Base-by-base conservation (phyloP, 2,797 vertebrate species). In the Pseudomugil tenellus region DNA sequence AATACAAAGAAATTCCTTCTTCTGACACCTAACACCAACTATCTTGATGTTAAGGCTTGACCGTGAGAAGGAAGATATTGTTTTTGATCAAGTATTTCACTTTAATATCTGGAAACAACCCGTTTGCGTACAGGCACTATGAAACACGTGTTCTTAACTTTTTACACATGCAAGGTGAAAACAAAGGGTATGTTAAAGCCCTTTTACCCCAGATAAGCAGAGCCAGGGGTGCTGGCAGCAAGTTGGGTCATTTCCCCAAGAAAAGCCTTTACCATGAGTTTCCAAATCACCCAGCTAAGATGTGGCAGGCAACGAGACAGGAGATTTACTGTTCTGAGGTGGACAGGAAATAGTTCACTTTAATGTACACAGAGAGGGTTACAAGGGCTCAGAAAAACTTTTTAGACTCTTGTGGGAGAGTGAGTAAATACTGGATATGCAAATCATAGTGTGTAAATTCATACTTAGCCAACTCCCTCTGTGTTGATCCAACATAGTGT, bases 241-340 rank as follows among this genome's bases (percentile, higher is more conserved):
- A 67, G 64, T 68, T 11, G 23, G 81, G 77, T 76, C 81, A 77
- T 81, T 89, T 90, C 81, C 85, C 76, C 52, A 55, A 84, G 81
- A 87, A 85, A 81, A 72, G 70, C 78, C 79, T 80, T 74, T 66
- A 67, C 67, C 81, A 76, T 73, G 0, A 46, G 76, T 76, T n/a
- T 57, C 74, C 79, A 84, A 88, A 91, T 89, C 81, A 84, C 34
- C 41, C 8, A 0, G 69, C 79, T 88, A 85, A 89, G 81, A 80
- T 80, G 64, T 68, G 29, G 41, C 75, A 84, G 74, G 78, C 74
- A 81, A 72, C 48, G 53, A 77, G 61, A 84, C 66, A 71, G 58
- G 71, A 87, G 81, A 90, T 85, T 77, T 88, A 89, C 84, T 80
- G 76, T 80, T 84, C 4, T 2, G 61, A 75, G 57, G 75, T 80